Base-by-base conservation (phyloP, 2,888 invertebrate species). In the Balanococcus diminutus region DNA sequence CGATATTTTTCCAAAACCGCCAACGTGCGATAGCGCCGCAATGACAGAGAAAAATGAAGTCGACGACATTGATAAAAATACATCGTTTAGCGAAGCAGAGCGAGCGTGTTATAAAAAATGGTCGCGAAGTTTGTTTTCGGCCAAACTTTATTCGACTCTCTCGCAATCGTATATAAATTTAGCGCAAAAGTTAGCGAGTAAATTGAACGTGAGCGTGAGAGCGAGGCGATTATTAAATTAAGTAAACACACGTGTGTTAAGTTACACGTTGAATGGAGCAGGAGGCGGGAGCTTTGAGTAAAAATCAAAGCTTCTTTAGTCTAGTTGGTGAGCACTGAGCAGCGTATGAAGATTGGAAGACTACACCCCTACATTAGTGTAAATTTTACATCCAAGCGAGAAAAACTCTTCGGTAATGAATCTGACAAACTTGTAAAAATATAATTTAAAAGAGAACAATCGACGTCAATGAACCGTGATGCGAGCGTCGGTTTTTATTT, bases 391-490 rank as follows among this genome's bases (percentile, higher is more conserved):
- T 14, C 25, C 11, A 25, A 28, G 11, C 28, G 28, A 67, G 61
- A 67, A 67, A 67, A 67, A 67, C 61, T 67, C 61, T 22, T 25
- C 46, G 42, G 75, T 84, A 84, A 84, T 75, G 84, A 84, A 84
- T 46, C 84, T 84, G 84, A 84, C 75, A 56, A 75, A 83, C 67
- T 83, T 61, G 75, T 84, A 72, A 75, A 84, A 84, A 84, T 84
- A 75, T 72, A 84, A 84, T 84, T 84, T 72, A 84, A 72, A 75
- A 46, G 75, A 84, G 84, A 84, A 84, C 84, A 84, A 84, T 84
- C 84, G 75, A 39, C 75, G 46, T 75, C 84, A 84, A 84, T 84
- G 84, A 84, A 84, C 84, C 75, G 46, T 84, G 84, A 84, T 46
- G 84, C 46, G 42, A 84, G 84, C 42, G 75, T 51, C 72, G 84